phyloP scores from a whole-genome alignment of 1,140 invertebrate species.

The Bemisia tabaci region DNA sequence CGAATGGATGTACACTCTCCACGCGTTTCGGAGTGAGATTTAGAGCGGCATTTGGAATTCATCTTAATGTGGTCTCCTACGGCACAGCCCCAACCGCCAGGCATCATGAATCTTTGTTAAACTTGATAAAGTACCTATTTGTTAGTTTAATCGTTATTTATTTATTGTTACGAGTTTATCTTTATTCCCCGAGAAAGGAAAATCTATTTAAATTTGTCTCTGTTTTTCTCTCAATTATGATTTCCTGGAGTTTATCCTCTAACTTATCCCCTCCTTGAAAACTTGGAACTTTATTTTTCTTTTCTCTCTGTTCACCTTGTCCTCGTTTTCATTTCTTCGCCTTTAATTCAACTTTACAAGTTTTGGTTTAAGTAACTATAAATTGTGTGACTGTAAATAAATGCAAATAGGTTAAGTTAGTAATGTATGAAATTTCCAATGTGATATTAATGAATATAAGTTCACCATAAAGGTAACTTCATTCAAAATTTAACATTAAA shows the following conservation, averaged over 20 bases:
- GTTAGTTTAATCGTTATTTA: too few species aligned
- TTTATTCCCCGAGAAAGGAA: too few species aligned
- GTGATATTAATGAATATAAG: background rate
- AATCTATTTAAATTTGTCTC: background rate
- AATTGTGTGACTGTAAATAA: background rate
- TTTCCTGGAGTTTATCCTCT: background rate
- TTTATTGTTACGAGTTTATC: background rate
- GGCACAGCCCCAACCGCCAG: too few species aligned
- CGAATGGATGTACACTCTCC: too few species aligned
- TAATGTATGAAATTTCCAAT: background rate
- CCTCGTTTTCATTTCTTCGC: background rate
- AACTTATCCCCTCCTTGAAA: too few species aligned
- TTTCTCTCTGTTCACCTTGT: too few species aligned
- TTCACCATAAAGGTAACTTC: background rate
- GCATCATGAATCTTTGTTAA: too few species aligned
- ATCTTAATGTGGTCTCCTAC: too few species aligned
- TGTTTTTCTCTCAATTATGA: background rate
- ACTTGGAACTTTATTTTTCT: too few species aligned
- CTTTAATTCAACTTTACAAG: background rate
- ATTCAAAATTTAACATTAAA: background rate
- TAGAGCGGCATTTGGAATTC: too few species aligned
- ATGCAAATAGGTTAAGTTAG: background rate
- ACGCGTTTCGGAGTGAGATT: too few species aligned
- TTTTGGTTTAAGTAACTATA: background rate
- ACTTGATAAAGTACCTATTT: too few species aligned